A percentile compares a stretch with the other conserved stretches of the same genome.
These are phyloP conservation scores for Ichneumoninae sp. DNA, from an alignment of 2,888 invertebrate species.

Conservation along the genomic window DNA sequence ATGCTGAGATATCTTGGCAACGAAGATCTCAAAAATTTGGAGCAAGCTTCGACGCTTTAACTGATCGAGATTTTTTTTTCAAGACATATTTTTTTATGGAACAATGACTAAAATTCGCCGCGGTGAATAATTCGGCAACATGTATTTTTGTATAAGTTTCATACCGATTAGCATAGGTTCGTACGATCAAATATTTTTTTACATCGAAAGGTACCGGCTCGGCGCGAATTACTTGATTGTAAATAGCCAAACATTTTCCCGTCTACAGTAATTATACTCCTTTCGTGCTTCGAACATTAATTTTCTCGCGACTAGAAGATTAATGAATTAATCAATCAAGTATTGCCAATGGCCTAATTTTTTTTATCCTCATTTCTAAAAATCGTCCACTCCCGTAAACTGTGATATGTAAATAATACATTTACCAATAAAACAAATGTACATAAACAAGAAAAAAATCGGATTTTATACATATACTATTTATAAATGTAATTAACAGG, in stretches of 20 bases:
- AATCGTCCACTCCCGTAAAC: neutral
- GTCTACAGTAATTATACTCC: neutral
- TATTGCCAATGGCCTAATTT: neutral
- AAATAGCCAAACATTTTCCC: neutral
- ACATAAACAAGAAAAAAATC: neutral
- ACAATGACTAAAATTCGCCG: no score
- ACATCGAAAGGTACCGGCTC: neutral
- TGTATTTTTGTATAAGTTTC: neutral
- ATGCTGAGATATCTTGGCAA: neutral
- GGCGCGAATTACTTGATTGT: neutral
- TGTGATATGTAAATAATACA: neutral
- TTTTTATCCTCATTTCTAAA: neutral
- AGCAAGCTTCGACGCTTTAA: neutral
- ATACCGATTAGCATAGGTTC: neutral
- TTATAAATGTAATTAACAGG: neutral
- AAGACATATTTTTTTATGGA: neutral
- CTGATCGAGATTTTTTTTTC: neutral
- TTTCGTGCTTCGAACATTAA: neutral
- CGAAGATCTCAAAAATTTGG: constrained; percentile 3
- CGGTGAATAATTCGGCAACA: neutral
- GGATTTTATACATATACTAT: neutral
- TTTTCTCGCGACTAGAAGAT: neutral
- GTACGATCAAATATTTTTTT: neutral
- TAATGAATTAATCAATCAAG: neutral
- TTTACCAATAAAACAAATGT: neutral